A percentile compares a stretch with the other conserved stretches of the same genome.
Evolutionary conservation across 2,888 invertebrate species (phyloP).

Genomic region (Drosophila koepferae): DNA sequence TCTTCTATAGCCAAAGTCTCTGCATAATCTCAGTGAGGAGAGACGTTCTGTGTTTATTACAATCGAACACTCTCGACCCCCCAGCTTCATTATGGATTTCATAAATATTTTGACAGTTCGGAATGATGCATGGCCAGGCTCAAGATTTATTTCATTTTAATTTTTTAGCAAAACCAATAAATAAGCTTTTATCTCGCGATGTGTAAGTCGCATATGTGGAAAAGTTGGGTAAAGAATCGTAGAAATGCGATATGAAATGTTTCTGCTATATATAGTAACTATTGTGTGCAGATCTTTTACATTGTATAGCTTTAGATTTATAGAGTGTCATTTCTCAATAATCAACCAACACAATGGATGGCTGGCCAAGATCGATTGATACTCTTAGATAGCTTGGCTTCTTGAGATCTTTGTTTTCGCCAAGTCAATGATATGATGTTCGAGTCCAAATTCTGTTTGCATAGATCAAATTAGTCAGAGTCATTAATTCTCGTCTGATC

Average conservation of each 20-base stretch:
- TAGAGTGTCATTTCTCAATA: conserved; percentile 7
- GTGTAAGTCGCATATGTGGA: background rate
- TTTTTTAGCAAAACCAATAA: background rate
- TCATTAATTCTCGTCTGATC: conserved; percentile 20
- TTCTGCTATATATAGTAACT: conserved; percentile 1
- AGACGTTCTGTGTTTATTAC: background rate
- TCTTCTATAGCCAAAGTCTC: too few relatives aligned
- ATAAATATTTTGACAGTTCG: conserved; percentile 6
- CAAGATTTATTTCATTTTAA: background rate
- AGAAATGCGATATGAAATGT: conserved; percentile 2
- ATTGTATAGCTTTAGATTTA: conserved; percentile 7
- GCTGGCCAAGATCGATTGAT: conserved; percentile 12
- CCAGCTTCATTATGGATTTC: background rate
- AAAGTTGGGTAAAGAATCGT: background rate
- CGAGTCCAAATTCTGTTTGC: background rate
- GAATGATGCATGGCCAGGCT: background rate
- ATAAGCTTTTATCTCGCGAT: background rate
- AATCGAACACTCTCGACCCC: background rate
- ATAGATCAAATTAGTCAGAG: conserved; percentile 12
- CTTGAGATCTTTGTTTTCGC: conserved; percentile 3
- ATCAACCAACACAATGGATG: conserved; percentile 10
- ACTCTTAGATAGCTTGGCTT: background rate
- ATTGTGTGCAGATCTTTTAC: background rate
- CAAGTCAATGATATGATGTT: background rate
- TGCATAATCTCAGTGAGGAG: too few relatives aligned